Conservation (phyloP, 2,797 vertebrate species). For the Threskiornis aethiopicus region DNA sequence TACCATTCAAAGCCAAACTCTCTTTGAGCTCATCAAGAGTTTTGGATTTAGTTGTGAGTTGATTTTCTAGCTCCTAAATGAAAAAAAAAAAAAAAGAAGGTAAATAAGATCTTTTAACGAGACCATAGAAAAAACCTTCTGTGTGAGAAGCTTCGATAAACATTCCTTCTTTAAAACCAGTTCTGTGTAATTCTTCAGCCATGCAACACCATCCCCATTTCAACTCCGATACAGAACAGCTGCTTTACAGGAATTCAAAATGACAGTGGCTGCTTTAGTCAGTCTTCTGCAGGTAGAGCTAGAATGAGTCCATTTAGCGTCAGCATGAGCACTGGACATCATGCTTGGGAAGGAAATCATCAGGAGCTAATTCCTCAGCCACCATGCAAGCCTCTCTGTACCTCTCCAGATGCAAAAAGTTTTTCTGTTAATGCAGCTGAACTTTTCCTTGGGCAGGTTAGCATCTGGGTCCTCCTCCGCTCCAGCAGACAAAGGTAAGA, state of each 20-base stretch:
- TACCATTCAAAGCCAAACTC: not conserved
- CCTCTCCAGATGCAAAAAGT: not conserved
- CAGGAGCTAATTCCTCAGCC: not conserved
- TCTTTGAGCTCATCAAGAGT: conserved; percentile 76
- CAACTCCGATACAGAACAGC: not conserved
- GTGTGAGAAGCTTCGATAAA: not conserved
- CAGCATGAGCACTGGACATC: not conserved
- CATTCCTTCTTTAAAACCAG: not conserved
- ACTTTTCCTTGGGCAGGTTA: not conserved
- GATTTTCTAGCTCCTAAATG: conserved; percentile 79
- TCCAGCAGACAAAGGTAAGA: not conserved
- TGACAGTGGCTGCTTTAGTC: not conserved
- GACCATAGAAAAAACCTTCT: not conserved
- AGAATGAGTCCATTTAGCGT: not conserved
- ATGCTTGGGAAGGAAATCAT: not conserved
- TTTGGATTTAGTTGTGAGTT: conserved; percentile 72
- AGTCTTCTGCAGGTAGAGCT: not conserved
- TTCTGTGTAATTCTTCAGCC: not conserved
- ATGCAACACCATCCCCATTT: not conserved
- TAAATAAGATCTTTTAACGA: not conserved
- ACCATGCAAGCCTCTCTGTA: not conserved
- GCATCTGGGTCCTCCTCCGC: not conserved
- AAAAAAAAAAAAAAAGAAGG: not conserved
- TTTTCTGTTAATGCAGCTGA: not conserved
- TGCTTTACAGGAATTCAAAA: not conserved